phyloP scores from a whole-genome alignment of 2,113 vertebrate species.

The Pundamilia nyererei region DNA sequence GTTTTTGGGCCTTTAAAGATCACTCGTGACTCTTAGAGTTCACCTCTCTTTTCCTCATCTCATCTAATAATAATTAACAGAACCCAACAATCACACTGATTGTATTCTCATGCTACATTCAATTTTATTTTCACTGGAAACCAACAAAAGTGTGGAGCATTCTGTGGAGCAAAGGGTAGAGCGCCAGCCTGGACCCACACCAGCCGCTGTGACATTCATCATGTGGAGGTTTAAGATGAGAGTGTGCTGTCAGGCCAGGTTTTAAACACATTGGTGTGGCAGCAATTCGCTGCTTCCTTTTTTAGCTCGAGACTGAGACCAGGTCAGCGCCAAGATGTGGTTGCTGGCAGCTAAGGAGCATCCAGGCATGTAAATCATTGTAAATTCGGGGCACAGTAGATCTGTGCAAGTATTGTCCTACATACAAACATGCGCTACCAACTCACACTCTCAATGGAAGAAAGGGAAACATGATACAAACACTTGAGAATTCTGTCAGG shows the following conservation, averaged over 20 bases:
- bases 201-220: constrained; percentile 16
- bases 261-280: constrained; percentile 40
- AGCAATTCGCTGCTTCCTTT: constrained; percentile 45
- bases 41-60: background rate
- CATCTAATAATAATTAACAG: background rate
- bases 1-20: background rate
- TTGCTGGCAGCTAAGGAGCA: constrained; percentile 27
- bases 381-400: constrained; percentile 25
- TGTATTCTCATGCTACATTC: background rate
- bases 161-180: background rate
- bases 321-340: constrained; percentile 27
- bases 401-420: background rate
- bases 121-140: background rate
- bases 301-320: constrained; percentile 51
- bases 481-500: background rate
- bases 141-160: background rate
- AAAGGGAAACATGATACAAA: background rate
- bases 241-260: constrained; percentile 16
- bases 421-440: background rate
- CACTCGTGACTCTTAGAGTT: background rate
- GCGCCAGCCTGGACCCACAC: background rate
- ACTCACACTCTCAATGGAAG: background rate
- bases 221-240: constrained; percentile 24
- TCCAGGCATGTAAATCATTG: constrained; percentile 46
- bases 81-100: background rate